Conservation (phyloP, 2,797 vertebrate species). For the Pangasius larnaudii region DNA sequence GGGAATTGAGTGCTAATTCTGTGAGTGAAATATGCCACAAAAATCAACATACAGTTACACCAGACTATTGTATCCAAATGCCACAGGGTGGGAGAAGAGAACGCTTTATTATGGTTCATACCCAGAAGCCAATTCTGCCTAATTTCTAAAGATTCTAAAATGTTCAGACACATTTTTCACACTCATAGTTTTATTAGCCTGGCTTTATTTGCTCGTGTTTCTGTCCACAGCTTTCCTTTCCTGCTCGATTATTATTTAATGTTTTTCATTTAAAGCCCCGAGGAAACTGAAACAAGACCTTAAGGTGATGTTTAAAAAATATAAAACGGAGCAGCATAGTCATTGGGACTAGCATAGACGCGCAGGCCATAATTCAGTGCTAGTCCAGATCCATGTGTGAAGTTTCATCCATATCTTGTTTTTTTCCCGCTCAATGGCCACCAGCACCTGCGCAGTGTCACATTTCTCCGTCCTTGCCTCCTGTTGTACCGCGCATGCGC, state of each 20-base stretch:
- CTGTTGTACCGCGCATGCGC: neutral
- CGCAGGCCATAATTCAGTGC: neutral
- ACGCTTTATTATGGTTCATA: neutral
- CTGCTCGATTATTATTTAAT: neutral
- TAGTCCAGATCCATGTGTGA: conserved; percentile 19
- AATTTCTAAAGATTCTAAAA: neutral
- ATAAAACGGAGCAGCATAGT: conserved; percentile 39
- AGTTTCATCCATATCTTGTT: conserved; percentile 42
- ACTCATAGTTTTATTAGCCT: neutral
- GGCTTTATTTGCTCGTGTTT: neutral
- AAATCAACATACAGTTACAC: neutral
- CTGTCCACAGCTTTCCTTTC: too few species aligned
- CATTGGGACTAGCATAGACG: conserved; percentile 6
- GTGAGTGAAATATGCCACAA: neutral
- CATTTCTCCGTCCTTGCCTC: conserved; percentile 35
- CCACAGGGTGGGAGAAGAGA: neutral
- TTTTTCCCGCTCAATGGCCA: conserved; percentile 11
- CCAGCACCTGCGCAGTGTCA: conserved; percentile 42
- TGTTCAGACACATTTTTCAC: neutral
- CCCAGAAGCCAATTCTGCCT: neutral
- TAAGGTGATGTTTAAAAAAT: conserved; percentile 34
- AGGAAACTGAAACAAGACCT: neutral
- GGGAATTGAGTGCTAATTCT: neutral
- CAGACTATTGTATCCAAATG: neutral
- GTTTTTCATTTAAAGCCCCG: neutral